Percentiles rank a stretch among this genome's conserved stretches.
Conservation (phyloP, 2,888 invertebrate species). For the Griposia aprilina region DNA sequence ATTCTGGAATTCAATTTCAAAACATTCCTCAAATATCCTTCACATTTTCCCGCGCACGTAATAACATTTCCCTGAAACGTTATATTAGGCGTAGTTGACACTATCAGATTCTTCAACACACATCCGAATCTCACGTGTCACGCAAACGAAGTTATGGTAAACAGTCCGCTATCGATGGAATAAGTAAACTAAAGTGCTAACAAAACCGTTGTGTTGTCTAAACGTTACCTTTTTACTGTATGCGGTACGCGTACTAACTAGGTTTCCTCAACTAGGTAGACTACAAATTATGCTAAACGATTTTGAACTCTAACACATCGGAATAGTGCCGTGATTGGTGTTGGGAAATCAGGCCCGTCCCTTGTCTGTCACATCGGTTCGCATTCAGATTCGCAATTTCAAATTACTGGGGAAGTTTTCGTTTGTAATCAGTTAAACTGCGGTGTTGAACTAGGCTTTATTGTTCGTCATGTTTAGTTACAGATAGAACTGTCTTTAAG, state of each 20-base stretch:
- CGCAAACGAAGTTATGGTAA: slow-evolving; percentile 69
- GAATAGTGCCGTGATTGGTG: slow-evolving; percentile 56
- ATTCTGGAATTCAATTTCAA: slow-evolving; percentile 24
- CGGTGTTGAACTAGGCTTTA: slow-evolving; percentile 27
- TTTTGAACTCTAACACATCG: slow-evolving; percentile 66
- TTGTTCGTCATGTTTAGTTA: slow-evolving; percentile 33
- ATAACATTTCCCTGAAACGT: slow-evolving; percentile 41
- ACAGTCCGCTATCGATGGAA: slow-evolving; percentile 64
- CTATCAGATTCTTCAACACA: slow-evolving; percentile 56
- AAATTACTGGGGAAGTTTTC: slow-evolving; percentile 67
- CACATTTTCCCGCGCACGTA: slow-evolving; percentile 33
- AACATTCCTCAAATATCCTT: slow-evolving; percentile 22
- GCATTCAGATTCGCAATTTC: slow-evolving; percentile 76
- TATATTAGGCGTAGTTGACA: slow-evolving; percentile 58
- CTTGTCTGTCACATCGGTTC: slow-evolving; percentile 71
- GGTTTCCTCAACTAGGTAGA: slow-evolving; percentile 73
- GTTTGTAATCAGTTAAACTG: slow-evolving; percentile 58
- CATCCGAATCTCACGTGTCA: slow-evolving; percentile 60
- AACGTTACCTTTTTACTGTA: slow-evolving; percentile 77
- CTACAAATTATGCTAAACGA: slow-evolving; percentile 62
- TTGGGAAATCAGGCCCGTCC: slow-evolving; percentile 66
- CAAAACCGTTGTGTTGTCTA: slow-evolving; percentile 73
- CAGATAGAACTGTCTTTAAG: background rate
- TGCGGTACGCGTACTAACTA: slow-evolving; percentile 77
- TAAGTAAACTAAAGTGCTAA: slow-evolving; percentile 70